Evolutionary conservation across 2,888 invertebrate species (phyloP).

Genomic region (Colletes collaris): DNA sequence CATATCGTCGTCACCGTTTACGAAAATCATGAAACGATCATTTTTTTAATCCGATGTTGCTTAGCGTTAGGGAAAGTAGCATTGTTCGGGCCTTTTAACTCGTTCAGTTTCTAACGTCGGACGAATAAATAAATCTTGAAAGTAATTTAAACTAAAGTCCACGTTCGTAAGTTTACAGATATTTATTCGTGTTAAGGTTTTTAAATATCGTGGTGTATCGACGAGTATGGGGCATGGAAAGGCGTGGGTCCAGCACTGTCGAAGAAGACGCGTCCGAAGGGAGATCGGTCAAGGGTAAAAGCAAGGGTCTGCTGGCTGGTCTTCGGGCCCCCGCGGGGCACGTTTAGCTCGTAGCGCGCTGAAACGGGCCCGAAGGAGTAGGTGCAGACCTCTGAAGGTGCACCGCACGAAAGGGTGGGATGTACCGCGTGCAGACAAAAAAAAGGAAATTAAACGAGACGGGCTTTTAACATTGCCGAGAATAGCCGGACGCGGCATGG

Average conservation of each 20-base stretch:
- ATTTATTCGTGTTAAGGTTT: no score
- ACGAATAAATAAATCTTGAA: no score
- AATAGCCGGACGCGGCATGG: constrained; percentile 33
- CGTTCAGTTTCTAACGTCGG: no score
- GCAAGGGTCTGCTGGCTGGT: constrained; percentile 48
- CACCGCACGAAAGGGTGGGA: constrained; percentile 50
- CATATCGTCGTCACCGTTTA: no score
- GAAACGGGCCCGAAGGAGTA: constrained; percentile 57
- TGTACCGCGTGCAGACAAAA: constrained; percentile 46
- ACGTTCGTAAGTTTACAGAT: no score
- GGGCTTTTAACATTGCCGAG: constrained; percentile 47
- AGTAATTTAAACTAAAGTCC: neutral
- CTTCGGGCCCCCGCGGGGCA: constrained; percentile 59
- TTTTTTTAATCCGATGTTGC: no score
- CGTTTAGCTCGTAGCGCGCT: constrained; percentile 67
- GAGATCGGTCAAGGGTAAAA: constrained; percentile 69
- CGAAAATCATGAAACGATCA: no score
- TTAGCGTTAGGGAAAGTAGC: no score
- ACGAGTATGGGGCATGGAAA: constrained; percentile 1
- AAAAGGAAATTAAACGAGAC: constrained; percentile 53
- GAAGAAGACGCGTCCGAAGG: constrained; percentile 56
- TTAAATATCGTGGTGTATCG: no score
- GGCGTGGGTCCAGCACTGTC: constrained; percentile 46
- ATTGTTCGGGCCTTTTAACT: no score
- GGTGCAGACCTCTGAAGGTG: constrained; percentile 50